Evolutionary conservation across 2,113 vertebrate species (phyloP).

Genomic region (Oceanodroma tethys): DNA sequence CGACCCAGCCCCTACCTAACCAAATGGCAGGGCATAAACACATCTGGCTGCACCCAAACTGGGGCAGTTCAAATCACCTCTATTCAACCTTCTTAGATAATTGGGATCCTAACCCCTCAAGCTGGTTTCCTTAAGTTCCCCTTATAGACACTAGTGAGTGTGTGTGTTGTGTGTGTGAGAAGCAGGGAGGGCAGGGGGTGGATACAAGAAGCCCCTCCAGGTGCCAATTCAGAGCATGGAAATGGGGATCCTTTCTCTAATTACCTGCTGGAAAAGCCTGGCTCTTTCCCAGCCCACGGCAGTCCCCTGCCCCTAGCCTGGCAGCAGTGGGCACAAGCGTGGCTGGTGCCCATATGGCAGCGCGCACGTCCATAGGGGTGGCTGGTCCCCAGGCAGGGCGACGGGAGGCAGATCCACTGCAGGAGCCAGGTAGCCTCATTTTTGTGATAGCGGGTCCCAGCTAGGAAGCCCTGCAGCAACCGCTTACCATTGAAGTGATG

Average conservation of each 20-base stretch:
- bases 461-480: not conserved
- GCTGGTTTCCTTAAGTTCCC: not conserved
- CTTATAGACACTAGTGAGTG: not conserved
- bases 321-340: not conserved
- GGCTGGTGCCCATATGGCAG: not conserved
- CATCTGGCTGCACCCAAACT: not conserved
- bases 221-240: not conserved
- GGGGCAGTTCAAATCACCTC: not conserved
- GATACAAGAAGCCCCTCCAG: not conserved
- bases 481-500: not conserved
- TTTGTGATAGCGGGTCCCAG: not conserved
- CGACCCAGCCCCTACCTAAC: not conserved
- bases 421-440: not conserved
- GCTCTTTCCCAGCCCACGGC: not conserved
- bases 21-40: not conserved
- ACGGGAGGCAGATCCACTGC: not conserved
- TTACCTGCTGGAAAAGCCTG: not conserved
- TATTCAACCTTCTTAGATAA: not conserved
- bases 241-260: not conserved
- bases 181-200: not conserved
- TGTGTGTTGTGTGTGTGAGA: not conserved
- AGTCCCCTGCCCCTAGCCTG: not conserved
- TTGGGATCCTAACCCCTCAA: not conserved
- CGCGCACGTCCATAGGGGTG: not conserved
- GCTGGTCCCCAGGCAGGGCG: not conserved